Percentiles rank a stretch among this genome's conserved stretches.
Evolutionary conservation across 2,888 invertebrate genomes (phyloP).

Genomic region (Philonicus albiceps): DNA sequence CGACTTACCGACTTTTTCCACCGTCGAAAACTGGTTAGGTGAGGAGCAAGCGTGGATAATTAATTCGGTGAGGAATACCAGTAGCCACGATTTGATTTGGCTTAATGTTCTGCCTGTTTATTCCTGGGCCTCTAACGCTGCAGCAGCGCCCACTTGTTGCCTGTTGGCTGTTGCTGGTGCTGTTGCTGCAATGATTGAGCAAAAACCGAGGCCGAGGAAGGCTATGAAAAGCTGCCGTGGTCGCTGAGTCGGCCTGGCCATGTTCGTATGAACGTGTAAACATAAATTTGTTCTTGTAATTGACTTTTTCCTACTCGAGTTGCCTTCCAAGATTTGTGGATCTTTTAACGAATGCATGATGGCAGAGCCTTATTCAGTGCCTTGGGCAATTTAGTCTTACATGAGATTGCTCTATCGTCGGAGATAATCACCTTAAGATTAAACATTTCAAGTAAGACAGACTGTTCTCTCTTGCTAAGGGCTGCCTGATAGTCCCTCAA

Average conservation of each 20-base stretch:
- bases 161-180: not conserved
- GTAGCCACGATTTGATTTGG: constrained; percentile 53
- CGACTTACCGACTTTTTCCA: not conserved
- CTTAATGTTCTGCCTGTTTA: constrained; percentile 49
- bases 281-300: constrained; percentile 40
- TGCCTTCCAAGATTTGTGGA: not conserved
- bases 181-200: constrained; percentile 19
- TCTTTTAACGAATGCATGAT: constrained; percentile 6
- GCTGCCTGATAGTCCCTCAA: constrained; percentile 5
- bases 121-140: not conserved
- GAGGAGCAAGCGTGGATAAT: constrained; percentile 45
- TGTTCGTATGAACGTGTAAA: constrained; percentile 34
- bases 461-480: not conserved
- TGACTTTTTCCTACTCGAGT: constrained; percentile 36
- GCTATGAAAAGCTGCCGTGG: not conserved
- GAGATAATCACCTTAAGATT: constrained; percentile 18
- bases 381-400: constrained; percentile 4
- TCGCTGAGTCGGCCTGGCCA: not conserved
- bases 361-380: constrained; percentile 2
- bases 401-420: not conserved
- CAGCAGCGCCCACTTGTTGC: not conserved
- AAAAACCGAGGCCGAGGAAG: not conserved
- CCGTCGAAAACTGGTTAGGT: constrained; percentile 13
- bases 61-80: constrained; percentile 52
- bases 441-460: constrained; percentile 19